Evolutionary conservation across 2,888 invertebrate genomes (phyloP).

Genomic region (Odontomyia ornata): DNA sequence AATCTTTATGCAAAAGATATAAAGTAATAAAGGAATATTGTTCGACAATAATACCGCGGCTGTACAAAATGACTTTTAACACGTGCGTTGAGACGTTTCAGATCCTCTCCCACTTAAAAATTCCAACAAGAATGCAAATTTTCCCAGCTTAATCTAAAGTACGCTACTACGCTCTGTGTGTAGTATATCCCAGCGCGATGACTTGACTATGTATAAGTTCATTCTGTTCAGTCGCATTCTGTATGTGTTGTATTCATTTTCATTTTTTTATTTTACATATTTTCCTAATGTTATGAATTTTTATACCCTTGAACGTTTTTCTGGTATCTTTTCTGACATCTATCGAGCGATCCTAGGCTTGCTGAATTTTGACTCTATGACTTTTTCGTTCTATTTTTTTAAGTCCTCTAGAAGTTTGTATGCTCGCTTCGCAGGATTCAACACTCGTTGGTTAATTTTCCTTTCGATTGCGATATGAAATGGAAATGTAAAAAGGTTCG

Average conservation of each 20-base stretch:
- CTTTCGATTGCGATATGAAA: neutral
- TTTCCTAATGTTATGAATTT: conserved; percentile 35
- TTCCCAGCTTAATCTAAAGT: neutral
- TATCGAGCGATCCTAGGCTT: neutral
- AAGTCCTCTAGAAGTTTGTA: no score
- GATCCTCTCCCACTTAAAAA: neutral
- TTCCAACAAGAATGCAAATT: neutral
- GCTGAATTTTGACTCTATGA: no score
- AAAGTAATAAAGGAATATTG: no score
- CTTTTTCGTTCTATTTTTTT: no score
- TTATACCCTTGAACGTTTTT: conserved; percentile 7
- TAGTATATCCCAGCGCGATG: neutral
- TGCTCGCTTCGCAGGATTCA: no score
- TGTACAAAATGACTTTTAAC: no score
- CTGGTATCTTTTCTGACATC: neutral
- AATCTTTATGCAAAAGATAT: no score
- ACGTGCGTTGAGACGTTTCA: no score
- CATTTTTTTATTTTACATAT: conserved; percentile 25
- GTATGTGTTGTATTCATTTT: neutral
- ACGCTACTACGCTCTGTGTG: no score
- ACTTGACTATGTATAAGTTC: neutral
- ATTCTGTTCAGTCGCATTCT: neutral
- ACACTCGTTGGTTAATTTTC: no score
- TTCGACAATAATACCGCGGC: no score
- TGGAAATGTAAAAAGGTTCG: neutral